Percentiles rank a stretch among this genome's conserved stretches.
phyloP scores from a whole-genome alignment of 2,888 invertebrate species.

The Andrena flavipes region DNA sequence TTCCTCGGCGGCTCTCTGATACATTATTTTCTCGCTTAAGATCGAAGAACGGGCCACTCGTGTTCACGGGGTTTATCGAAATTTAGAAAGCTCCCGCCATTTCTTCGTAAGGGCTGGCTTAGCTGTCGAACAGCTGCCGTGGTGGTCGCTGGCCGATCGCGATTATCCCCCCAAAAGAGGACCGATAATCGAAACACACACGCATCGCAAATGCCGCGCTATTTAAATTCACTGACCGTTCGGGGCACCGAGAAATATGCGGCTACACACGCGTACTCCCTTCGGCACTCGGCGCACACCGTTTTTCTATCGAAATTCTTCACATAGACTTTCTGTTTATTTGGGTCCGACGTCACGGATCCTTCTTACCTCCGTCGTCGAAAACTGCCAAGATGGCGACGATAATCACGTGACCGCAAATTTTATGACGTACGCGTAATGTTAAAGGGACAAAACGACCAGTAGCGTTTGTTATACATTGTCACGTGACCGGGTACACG shows the following conservation, averaged over 20 bases:
- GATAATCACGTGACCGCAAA: conserved; percentile 79
- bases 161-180: conserved; percentile 73
- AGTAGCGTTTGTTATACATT: conserved; percentile 67
- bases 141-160: conserved; percentile 68
- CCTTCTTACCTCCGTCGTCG: conserved; percentile 80
- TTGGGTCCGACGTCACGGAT: conserved; percentile 80
- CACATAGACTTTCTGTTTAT: conserved; percentile 79
- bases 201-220: conserved; percentile 75
- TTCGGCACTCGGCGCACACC: conserved; percentile 59
- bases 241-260: conserved; percentile 64
- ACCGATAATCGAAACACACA: conserved; percentile 70
- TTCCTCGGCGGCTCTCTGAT: conserved; percentile 22
- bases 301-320: conserved; percentile 66
- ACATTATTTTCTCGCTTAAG: conserved; percentile 23
- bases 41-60: conserved; percentile 17
- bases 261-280: conserved; percentile 65
- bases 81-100: conserved; percentile 75
- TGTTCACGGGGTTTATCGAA: conserved; percentile 42
- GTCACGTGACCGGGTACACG: conserved; percentile 75
- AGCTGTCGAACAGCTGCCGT: conserved; percentile 78
- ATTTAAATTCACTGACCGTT: conserved; percentile 78
- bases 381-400: conserved; percentile 82
- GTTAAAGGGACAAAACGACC: conserved; percentile 78
- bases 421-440: conserved; percentile 79
- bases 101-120: conserved; percentile 69